Evolutionary conservation across 1,140 invertebrate species (phyloP).

Genomic region (Cotesia vestalis): DNA sequence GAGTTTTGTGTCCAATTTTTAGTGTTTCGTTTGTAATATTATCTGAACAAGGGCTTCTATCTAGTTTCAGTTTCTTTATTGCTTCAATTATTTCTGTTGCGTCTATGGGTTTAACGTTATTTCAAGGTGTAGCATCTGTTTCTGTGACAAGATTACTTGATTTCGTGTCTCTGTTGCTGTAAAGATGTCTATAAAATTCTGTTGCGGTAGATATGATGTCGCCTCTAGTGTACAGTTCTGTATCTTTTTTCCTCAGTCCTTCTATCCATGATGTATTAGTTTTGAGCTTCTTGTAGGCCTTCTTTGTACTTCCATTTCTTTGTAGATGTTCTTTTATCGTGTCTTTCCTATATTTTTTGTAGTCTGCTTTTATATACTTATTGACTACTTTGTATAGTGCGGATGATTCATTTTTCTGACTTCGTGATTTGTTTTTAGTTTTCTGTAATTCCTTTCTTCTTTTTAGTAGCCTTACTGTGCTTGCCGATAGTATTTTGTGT

Average conservation of each 20-base stretch:
- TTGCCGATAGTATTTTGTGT: not conserved
- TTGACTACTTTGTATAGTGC: not conserved
- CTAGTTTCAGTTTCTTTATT: not conserved
- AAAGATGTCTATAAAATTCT: not conserved
- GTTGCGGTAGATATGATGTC: not conserved
- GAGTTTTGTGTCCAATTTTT: too few species aligned
- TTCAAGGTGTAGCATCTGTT: not conserved
- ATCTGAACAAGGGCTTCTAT: not conserved
- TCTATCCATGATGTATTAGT: not conserved
- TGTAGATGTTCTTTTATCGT: not conserved
- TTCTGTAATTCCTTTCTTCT: not conserved
- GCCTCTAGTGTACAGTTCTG: not conserved
- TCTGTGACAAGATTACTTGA: not conserved
- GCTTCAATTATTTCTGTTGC: not conserved
- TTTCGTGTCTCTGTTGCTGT: not conserved
- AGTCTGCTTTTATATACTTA: not conserved
- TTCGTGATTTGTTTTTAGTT: not conserved
- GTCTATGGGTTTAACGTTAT: not conserved
- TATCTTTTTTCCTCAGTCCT: not conserved
- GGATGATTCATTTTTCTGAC: not conserved
- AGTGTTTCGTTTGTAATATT: not conserved
- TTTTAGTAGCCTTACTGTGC: not conserved
- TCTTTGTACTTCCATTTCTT: not conserved
- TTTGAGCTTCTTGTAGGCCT: not conserved
- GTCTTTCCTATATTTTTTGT: not conserved